phyloP scores from a whole-genome alignment of 2,113 vertebrate species.

The Halcyon senegalensis region DNA sequence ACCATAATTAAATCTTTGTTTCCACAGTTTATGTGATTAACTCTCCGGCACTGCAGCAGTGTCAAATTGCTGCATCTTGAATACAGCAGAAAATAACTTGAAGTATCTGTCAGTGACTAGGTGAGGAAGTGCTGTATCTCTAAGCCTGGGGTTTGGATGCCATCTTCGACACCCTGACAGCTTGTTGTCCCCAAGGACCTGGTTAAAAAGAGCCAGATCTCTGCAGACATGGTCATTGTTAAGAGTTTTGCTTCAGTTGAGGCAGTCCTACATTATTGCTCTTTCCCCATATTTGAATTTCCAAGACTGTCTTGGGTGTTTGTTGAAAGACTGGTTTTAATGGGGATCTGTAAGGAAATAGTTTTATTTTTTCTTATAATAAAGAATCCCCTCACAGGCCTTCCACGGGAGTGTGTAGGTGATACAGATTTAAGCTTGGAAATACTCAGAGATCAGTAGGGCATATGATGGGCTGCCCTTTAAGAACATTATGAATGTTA shows the following conservation, averaged over 20 bases:
- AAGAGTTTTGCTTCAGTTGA: neutral
- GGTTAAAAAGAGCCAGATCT: neutral
- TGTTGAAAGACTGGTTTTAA: neutral
- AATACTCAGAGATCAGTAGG: neutral
- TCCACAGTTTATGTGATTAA: neutral
- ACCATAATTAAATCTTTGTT: constrained; percentile 4
- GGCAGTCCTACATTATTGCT: neutral
- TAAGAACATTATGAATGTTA: neutral
- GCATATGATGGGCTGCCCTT: neutral
- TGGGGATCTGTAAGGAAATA: neutral
- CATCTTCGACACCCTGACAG: neutral
- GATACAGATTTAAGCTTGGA: neutral
- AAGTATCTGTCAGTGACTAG: neutral
- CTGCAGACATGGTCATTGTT: neutral
- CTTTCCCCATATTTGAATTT: neutral
- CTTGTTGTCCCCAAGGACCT: neutral
- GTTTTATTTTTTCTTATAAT: neutral
- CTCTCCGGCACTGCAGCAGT: neutral
- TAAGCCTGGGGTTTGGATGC: neutral
- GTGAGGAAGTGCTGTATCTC: neutral
- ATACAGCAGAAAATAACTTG: neutral
- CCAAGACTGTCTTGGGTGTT: neutral
- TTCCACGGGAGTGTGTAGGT: neutral
- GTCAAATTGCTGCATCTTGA: neutral
- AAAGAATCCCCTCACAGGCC: neutral